Percentiles rank a stretch among this genome's conserved stretches.
These are phyloP conservation scores for Pelagia noctiluca DNA, from an alignment of 30 jellyfish, hydroid and myxozoan genomes.

Conservation along the genomic window DNA sequence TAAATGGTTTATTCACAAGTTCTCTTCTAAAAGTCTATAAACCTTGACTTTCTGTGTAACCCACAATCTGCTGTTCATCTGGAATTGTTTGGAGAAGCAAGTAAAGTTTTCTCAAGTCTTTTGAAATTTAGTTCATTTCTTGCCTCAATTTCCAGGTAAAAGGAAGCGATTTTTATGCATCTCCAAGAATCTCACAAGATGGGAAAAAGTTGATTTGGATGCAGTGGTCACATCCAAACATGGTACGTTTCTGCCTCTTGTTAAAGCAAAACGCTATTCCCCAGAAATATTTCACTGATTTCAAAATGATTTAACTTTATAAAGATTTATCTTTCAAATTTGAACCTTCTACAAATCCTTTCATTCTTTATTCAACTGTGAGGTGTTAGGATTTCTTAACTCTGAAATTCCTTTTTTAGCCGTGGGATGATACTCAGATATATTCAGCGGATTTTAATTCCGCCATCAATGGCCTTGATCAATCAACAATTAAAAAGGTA, in stretches of 20 bases:
- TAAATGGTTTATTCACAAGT: too few relatives aligned
- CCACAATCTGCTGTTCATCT: too few relatives aligned
- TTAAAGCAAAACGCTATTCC: neutral
- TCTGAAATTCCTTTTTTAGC: constrained; percentile 56
- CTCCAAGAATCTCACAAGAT: constrained; percentile 86
- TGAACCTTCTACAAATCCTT: too few relatives aligned
- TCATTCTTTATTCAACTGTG: constrained; percentile 6
- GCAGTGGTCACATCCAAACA: constrained; percentile 92
- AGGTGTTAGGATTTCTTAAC: neutral
- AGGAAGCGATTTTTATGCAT: constrained; percentile 82
- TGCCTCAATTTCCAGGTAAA: constrained; percentile 46
- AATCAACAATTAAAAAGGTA: constrained; percentile 58
- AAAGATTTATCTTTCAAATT: too few relatives aligned
- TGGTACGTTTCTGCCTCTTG: too few relatives aligned
- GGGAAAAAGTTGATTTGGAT: constrained; percentile 85
- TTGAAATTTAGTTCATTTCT: neutral
- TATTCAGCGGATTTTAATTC: constrained; percentile 53
- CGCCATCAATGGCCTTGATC: constrained; percentile 2
- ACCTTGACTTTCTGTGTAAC: too few relatives aligned
- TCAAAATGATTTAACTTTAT: neutral
- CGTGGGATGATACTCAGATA: constrained; percentile 91
- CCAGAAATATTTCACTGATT: neutral
- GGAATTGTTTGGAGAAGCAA: too few relatives aligned
- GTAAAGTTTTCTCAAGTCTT: neutral
- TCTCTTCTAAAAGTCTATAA: too few relatives aligned